Evolutionary conservation across 2,797 vertebrate species (phyloP).

Genomic region (Chanos chanos): DNA sequence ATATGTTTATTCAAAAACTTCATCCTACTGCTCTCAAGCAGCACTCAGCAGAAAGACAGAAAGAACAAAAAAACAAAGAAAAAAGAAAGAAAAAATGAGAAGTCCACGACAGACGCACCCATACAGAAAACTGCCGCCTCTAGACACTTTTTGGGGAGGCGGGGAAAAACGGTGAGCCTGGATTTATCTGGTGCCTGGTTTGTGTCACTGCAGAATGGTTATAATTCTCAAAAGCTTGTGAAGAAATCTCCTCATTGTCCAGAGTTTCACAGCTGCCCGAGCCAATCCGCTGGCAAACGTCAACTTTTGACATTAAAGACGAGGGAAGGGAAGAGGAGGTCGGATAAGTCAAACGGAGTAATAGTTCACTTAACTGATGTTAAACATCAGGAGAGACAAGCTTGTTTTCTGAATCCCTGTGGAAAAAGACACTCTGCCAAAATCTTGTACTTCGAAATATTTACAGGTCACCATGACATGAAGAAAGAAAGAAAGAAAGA

Average conservation of each 20-base stretch:
- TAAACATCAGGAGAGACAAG: background rate
- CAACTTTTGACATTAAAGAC: slow-evolving; percentile 24
- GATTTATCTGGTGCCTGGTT: slow-evolving; percentile 5
- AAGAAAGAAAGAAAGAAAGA: too few relatives aligned
- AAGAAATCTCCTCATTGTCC: background rate
- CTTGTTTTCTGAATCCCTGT: too few relatives aligned
- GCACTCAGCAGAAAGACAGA: too few relatives aligned
- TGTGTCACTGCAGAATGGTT: slow-evolving; percentile 10
- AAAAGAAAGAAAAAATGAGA: slow-evolving; percentile 1
- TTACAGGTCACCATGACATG: too few relatives aligned
- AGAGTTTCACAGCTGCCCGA: slow-evolving; percentile 15
- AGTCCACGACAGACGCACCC: slow-evolving; percentile 6
- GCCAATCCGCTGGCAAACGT: slow-evolving; percentile 17
- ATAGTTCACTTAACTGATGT: slow-evolving; percentile 3
- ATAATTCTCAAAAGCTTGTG: slow-evolving; percentile 10
- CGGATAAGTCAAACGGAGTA: slow-evolving; percentile 3
- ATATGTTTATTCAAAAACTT: too few relatives aligned
- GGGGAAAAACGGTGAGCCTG: too few relatives aligned
- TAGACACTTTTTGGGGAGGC: background rate
- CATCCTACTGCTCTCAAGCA: too few relatives aligned
- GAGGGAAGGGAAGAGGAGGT: slow-evolving; percentile 11
- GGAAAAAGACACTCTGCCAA: too few relatives aligned
- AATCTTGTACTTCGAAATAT: too few relatives aligned
- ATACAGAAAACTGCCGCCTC: slow-evolving; percentile 14
- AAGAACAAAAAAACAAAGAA: slow-evolving; percentile 3